Conservation (phyloP, 1,140 invertebrate genomes). For the Diachasma alloeum region DNA sequence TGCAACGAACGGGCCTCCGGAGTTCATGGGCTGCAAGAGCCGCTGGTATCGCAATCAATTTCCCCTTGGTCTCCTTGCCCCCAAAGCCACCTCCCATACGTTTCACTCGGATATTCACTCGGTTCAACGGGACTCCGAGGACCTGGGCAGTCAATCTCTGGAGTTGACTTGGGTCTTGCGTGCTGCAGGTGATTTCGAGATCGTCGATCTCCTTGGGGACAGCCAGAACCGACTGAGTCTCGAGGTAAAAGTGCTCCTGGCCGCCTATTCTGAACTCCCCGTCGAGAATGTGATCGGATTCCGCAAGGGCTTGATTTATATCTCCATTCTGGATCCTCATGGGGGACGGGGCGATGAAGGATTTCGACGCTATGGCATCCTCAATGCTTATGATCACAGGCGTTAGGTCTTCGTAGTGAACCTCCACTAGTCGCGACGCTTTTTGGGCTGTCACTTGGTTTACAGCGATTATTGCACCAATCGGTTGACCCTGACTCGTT, state of each 20-base stretch:
- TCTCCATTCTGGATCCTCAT: slow-evolving; percentile 73
- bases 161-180: slow-evolving; percentile 84
- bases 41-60: too few relatives aligned
- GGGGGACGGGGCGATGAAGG: slow-evolving; percentile 70
- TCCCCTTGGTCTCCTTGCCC: too few relatives aligned
- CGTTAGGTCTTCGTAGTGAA: slow-evolving; percentile 78
- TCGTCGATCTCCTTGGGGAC: slow-evolving; percentile 85
- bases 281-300: slow-evolving; percentile 73
- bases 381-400: slow-evolving; percentile 82
- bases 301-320: slow-evolving; percentile 70
- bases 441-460: slow-evolving; percentile 77
- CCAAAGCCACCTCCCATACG: slow-evolving; percentile 95
- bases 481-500: slow-evolving; percentile 78
- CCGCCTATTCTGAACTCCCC: slow-evolving; percentile 82
- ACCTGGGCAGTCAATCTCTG: slow-evolving; percentile 78
- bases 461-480: slow-evolving; percentile 80
- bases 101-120: slow-evolving; percentile 81
- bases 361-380: slow-evolving; percentile 80
- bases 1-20: too few relatives aligned
- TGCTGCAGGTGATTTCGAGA: slow-evolving; percentile 83
- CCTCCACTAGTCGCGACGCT: slow-evolving; percentile 76
- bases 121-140: slow-evolving; percentile 78
- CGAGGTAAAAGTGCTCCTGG: too few relatives aligned
- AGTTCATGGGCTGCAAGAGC: too few relatives aligned
- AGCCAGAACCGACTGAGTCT: too few relatives aligned